Evolutionary conservation across 2,113 vertebrate species (phyloP).

Genomic region (Amia ocellicauda): DNA sequence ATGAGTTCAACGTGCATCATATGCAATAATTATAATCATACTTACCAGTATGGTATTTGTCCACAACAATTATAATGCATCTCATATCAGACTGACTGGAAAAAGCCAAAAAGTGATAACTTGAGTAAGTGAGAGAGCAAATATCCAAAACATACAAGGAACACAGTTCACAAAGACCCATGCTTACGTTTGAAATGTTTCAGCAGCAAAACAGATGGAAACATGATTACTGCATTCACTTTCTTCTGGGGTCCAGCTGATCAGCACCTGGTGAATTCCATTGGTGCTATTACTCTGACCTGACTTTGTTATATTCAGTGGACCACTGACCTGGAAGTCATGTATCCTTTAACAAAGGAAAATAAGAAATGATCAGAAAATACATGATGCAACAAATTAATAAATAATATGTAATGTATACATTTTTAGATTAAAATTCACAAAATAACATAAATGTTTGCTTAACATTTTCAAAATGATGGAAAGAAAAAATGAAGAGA

Average conservation of each 20-base stretch:
- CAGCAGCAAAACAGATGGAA: conserved; percentile 63
- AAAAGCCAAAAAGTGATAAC: conserved; percentile 9
- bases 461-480: not conserved
- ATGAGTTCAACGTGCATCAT: too few relatives aligned
- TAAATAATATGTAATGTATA: not conserved
- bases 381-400: not conserved
- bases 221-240: conserved; percentile 35
- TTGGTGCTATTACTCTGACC: not conserved
- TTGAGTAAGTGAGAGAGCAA: not conserved
- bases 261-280: conserved; percentile 29
- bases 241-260: conserved; percentile 52
- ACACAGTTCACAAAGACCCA: not conserved
- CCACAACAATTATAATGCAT: conserved; percentile 53
- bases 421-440: not conserved
- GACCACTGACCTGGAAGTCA: conserved; percentile 64
- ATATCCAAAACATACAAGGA: not conserved
- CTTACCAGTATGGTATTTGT: conserved; percentile 45
- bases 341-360: conserved; percentile 41
- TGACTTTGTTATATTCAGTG: conserved; percentile 47
- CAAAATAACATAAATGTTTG: too few relatives aligned
- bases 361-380: not conserved
- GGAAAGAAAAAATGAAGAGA: not conserved
- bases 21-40: not conserved
- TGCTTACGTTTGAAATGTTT: conserved; percentile 39
- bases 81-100: conserved; percentile 64